These are phyloP conservation scores for Gymnocheta viridis DNA, from an alignment of 2,888 invertebrate genomes.

Conservation along the genomic window DNA sequence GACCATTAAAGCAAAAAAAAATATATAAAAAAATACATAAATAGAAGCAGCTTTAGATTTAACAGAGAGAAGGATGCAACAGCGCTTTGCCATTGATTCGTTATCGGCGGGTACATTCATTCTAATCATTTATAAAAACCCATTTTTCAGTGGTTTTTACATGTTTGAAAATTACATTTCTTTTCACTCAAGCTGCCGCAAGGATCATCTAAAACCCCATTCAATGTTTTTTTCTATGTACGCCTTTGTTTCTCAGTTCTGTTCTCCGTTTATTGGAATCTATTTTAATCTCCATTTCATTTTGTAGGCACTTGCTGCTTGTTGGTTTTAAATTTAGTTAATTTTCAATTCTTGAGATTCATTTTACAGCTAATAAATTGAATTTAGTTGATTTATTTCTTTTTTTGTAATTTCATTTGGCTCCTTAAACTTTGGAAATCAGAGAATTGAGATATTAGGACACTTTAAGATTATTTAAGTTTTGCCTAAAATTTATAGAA, in stretches of 20 bases:
- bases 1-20: constrained; percentile 15
- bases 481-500: no score
- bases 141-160: neutral
- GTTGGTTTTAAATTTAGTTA: constrained; percentile 3
- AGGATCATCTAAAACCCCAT: no score
- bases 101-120: neutral
- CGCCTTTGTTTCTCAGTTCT: neutral
- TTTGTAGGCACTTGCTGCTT: constrained; percentile 2
- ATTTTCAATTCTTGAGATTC: constrained; percentile 17
- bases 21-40: neutral
- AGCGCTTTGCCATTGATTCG: neutral
- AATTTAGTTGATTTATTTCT: constrained; percentile 5
- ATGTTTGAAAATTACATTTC: neutral
- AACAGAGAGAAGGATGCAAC: neutral
- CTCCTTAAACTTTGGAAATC: neutral
- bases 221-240: neutral
- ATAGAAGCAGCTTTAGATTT: neutral
- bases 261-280: neutral
- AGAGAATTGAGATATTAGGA: neutral
- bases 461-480: no score
- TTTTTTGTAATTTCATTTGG: constrained; percentile 2
- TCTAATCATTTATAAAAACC: neutral
- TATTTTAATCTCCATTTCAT: neutral
- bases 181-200: neutral
- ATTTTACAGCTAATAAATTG: neutral